Evolutionary conservation across 2,797 vertebrate genomes (phyloP), one percentile per base, ranked within the genome.

Genomic region (Semotilus atromaculatus): DNA sequence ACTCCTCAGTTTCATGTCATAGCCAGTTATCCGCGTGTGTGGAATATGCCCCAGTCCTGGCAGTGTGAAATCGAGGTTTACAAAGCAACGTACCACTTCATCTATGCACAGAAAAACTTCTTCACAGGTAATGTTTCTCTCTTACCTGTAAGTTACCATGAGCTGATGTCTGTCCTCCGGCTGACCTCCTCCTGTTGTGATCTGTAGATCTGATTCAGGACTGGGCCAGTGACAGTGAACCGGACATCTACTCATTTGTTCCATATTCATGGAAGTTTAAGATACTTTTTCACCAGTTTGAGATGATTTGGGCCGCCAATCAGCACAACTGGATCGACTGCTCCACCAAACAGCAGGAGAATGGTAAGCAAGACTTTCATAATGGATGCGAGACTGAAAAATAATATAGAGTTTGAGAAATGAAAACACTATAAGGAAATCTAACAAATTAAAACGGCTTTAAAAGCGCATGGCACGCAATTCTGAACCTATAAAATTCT

Each of bases 231-330:
- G 98, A 99, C 88, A 98, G 95, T 0, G 96, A 98, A 19, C 98
- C 98, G 3, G 98, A 99, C 90, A 97, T 99, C 85, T 99, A 98
- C 93, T 99, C 98, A 2, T 99, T 99, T 90, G 97, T 99, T 80
- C 98, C 98, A 0, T 99, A 99, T 86, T 96, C 97, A 21, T 99
- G 98, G 98, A 98, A 96, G 89, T 98, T 99, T 90, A 99, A 99
- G 93, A 89, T 99, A 53, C 96, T 99, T 92, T 99, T 99, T 92
- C 97, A 99, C 93, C 98, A 99, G 58, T 99, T 99, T 93, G 98
- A 99, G 93, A 99, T 99, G 98, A 97, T 99, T 89, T 99, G 98
- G 98, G 97, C 98, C 0, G 98, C 98, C 81, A 99, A 99, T 94
- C 97, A 99, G 72, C 97, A 99, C 90, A 99, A 99, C 90, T 99